These are phyloP conservation scores for Catalaphyllia jardinei DNA, from an alignment of 64 coral and sea anemone genomes.

Conservation along the genomic window DNA sequence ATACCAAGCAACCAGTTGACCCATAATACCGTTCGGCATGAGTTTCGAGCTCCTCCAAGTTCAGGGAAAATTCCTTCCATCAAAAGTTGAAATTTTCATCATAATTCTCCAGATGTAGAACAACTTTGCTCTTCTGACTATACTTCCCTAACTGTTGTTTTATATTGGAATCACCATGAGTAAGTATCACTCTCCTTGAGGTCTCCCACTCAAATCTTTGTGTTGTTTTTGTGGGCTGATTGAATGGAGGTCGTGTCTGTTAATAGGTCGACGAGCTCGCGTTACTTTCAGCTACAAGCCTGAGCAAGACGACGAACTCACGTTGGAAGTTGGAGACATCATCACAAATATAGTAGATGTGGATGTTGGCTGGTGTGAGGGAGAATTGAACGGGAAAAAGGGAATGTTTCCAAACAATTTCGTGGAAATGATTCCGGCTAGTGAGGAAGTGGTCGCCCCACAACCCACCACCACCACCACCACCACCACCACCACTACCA, in stretches of 20 bases:
- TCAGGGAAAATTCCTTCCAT: conserved; percentile 1
- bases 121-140: background rate
- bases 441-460: background rate
- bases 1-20: background rate
- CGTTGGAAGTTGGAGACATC: conserved; percentile 61
- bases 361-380: conserved; percentile 84
- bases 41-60: background rate
- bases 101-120: conserved; percentile 23
- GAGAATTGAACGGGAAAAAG: conserved; percentile 60
- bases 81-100: background rate
- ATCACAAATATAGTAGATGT: conserved; percentile 61
- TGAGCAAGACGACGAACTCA: conserved; percentile 60
- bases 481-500: background rate
- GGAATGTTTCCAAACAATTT: conserved; percentile 88
- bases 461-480: background rate
- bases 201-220: background rate
- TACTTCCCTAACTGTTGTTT: background rate
- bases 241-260: background rate
- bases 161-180: conserved; percentile 25
- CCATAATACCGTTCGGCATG: background rate
- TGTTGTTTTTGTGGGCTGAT: background rate
- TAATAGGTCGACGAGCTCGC: conserved; percentile 59
- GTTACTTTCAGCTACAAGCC: conserved; percentile 74
- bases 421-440: conserved; percentile 49
- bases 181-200: conserved; percentile 1